Base-by-base conservation (phyloP, 92 coral and sea anemone genomes). In the Zoanthus sociatus region DNA sequence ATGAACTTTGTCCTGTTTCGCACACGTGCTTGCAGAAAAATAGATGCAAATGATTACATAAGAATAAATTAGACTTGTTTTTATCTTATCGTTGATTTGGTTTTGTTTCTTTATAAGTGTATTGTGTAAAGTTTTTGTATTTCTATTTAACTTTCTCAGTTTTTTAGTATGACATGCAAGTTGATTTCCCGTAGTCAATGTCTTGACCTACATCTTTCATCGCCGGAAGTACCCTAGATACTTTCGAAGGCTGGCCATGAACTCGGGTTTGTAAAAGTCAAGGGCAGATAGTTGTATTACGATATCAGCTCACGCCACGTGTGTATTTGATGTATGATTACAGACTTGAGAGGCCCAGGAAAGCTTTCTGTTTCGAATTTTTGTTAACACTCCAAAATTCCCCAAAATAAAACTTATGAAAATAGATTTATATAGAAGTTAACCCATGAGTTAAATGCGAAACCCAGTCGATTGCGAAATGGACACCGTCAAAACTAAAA, bases 191-290 rank as follows among this genome's bases (percentile, higher is more conserved):
- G 17, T 7, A 13, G 45, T 50, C 4, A 3, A 7, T 31, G 20
- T 3, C 11, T 2, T 15, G 3, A 54, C 88, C 72, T 50, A 31
- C 6, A 14, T 60, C 20, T 60, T 18, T 63, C 69, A 63, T 7
- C 56, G 18, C 72, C 64, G 84, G 84, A 78, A 78, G 66, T 78
- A 78, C 84, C 67, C 7, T 6, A 26, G 61, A 17, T 3, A 6
- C 4, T 11, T 78, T 18, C 26, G 72, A 71, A 78, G 21, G n/a
- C 31, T 68, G 6, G 9, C 26, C 26, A 26, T 26, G 26, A 26
- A 9, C 20, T 33, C 20, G 64, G 82, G 48, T 64, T 78, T 37
- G 20, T 20, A 78, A 33, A 58, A 33, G 78, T 75, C 78, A 75
- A 75, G 78, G 61, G 33, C 78, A 75, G 7, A 71, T 32, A 46